Evolutionary conservation across 2,113 vertebrate species (phyloP).

Genomic region (Oreochromis niloticus): DNA sequence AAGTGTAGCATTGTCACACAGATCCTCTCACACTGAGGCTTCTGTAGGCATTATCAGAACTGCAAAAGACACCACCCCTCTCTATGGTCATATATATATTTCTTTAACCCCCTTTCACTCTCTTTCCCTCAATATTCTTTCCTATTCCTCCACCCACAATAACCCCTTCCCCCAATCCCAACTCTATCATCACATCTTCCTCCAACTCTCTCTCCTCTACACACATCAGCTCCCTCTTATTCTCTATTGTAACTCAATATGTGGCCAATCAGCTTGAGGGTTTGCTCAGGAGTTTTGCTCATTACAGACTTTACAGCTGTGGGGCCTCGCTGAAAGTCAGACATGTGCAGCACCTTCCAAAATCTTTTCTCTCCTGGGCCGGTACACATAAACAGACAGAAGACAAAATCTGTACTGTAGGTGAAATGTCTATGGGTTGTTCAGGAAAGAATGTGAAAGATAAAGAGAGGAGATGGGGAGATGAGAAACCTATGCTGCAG

Average conservation of each 20-base stretch:
- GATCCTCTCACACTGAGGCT: not conserved
- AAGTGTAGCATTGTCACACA: not conserved
- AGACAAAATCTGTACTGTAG: slow-evolving; percentile 45
- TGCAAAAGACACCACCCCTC: not conserved
- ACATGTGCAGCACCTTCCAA: slow-evolving; percentile 67
- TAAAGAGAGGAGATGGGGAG: slow-evolving; percentile 18
- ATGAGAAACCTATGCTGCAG: slow-evolving; percentile 17
- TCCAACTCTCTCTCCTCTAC: not conserved
- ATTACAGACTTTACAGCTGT: slow-evolving; percentile 61
- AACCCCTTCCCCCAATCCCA: not conserved
- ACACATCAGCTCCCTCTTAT: slow-evolving; percentile 12
- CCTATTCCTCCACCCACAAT: slow-evolving; percentile 17
- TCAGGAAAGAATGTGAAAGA: slow-evolving; percentile 25
- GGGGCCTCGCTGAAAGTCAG: slow-evolving; percentile 25
- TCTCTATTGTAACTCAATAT: slow-evolving; percentile 46
- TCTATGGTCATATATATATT: not conserved
- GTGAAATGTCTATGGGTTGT: slow-evolving; percentile 51
- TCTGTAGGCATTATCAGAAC: not conserved
- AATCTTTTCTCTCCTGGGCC: slow-evolving; percentile 30
- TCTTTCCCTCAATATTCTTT: not conserved
- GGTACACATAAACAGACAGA: slow-evolving; percentile 31
- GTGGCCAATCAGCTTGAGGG: slow-evolving; percentile 47
- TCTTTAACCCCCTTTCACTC: not conserved
- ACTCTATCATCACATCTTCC: slow-evolving; percentile 4
- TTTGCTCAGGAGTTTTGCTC: slow-evolving; percentile 16